A percentile compares a stretch with the other conserved stretches of the same genome.
Evolutionary conservation across 1,140 invertebrate genomes (phyloP).

Genomic region (Halotydeus destructor): DNA sequence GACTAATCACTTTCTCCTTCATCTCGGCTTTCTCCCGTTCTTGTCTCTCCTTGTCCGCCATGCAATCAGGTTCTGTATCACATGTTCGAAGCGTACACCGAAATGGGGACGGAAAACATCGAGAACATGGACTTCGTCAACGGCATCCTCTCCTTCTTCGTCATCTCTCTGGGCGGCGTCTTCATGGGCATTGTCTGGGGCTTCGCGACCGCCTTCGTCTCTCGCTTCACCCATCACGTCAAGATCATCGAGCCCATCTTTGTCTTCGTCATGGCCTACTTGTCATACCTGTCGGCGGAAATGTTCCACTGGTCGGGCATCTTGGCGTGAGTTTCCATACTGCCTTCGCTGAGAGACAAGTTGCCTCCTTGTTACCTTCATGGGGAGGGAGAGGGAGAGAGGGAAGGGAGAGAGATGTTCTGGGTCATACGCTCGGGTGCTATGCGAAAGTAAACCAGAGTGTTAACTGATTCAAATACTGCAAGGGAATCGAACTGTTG

Average conservation of each 20-base stretch:
- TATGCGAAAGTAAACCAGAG: too few species aligned
- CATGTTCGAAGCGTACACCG: conserved; percentile 76
- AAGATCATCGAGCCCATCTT: conserved; percentile 94
- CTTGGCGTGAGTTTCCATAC: conserved; percentile 70
- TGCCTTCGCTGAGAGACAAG: too few species aligned
- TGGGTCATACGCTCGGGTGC: too few species aligned
- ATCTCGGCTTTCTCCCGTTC: too few species aligned
- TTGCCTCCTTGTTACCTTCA: neutral
- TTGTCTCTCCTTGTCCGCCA: too few species aligned
- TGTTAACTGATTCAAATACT: too few species aligned
- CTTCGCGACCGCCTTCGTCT: conserved; percentile 80
- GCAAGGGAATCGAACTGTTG: too few species aligned
- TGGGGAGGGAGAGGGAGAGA: too few species aligned
- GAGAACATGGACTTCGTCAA: conserved; percentile 42
- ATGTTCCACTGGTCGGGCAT: conserved; percentile 97
- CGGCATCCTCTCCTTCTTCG: conserved; percentile 74
- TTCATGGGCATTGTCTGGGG: conserved; percentile 88
- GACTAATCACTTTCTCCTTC: too few species aligned
- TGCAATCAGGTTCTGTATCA: conserved; percentile 65
- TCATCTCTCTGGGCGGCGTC: conserved; percentile 78
- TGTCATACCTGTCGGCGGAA: conserved; percentile 89
- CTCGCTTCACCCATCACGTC: conserved; percentile 81
- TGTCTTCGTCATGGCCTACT: conserved; percentile 95
- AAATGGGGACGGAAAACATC: conserved; percentile 56
- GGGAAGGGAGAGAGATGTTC: too few species aligned